phyloP scores from a whole-genome alignment of 1,140 invertebrate genomes.

The Hycleus cichorii region DNA sequence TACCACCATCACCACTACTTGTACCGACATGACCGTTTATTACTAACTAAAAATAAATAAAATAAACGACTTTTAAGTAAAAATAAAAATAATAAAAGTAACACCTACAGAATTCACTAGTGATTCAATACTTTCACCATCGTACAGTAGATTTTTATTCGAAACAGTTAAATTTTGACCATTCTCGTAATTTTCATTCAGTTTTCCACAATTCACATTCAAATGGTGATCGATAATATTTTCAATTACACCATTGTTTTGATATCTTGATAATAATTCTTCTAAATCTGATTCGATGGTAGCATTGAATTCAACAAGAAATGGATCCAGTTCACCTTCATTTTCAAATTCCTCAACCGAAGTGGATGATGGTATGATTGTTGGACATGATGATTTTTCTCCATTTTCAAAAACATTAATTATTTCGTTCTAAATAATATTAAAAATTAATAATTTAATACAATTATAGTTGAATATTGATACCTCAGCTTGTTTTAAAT shows the following conservation, averaged over 20 bases:
- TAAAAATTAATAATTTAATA: not conserved
- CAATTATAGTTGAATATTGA: not conserved
- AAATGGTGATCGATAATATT: not conserved
- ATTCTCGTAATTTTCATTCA: not conserved
- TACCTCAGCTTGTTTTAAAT: constrained; percentile 28
- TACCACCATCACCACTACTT: no score
- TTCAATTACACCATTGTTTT: not conserved
- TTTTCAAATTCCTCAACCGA: constrained; percentile 12
- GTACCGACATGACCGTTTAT: no score
- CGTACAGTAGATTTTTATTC: constrained; percentile 9
- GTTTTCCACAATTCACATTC: not conserved
- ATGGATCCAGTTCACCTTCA: constrained; percentile 15
- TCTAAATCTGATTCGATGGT: constrained; percentile 28
- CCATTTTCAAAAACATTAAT: constrained; percentile 23
- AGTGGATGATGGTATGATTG: not conserved
- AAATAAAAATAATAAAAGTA: no score
- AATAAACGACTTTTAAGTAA: no score
- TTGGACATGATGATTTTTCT: not conserved
- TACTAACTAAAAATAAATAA: no score
- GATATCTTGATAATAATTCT: constrained; percentile 23
- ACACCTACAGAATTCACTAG: constrained; percentile 8
- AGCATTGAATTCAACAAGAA: constrained; percentile 24
- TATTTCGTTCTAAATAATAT: constrained; percentile 27
- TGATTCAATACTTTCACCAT: constrained; percentile 2
- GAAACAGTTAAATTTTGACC: not conserved